These are phyloP conservation scores for Salmo trutta DNA, from an alignment of 2,797 vertebrate genomes.

Conservation along the genomic window DNA sequence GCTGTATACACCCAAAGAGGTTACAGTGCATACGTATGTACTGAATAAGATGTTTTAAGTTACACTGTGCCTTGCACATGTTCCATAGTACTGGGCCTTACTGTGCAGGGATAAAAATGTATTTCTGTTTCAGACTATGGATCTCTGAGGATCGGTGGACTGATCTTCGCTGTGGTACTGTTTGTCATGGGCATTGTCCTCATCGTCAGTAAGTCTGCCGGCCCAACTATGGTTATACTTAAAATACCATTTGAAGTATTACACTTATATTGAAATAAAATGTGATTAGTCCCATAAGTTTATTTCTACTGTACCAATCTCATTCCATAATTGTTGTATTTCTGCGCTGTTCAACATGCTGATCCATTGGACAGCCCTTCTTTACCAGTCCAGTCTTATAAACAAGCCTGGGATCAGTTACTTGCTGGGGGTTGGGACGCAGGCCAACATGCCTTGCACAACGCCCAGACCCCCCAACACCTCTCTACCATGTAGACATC, in stretches of 20 bases:
- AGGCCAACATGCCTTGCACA: slow-evolving; percentile 30
- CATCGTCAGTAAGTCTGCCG: slow-evolving; percentile 81
- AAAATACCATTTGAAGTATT: not conserved
- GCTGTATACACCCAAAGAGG: not conserved
- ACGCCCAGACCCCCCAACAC: slow-evolving; percentile 21
- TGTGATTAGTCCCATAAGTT: not conserved
- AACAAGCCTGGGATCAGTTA: slow-evolving; percentile 27
- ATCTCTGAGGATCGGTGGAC: slow-evolving; percentile 85
- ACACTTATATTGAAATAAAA: not conserved
- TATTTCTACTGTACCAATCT: not conserved
- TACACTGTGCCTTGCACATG: not conserved
- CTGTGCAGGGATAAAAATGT: not conserved
- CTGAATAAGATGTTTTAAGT: not conserved
- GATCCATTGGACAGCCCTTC: not conserved
- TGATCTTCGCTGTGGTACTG: slow-evolving; percentile 83
- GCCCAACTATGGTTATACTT: not conserved
- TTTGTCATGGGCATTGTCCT: slow-evolving; percentile 87
- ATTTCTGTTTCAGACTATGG: slow-evolving; percentile 79
- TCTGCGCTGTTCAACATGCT: not conserved
- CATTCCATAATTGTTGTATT: not conserved
- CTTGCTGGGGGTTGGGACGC: slow-evolving; percentile 7
- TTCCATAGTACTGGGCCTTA: not conserved
- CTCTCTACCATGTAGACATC: slow-evolving; percentile 15
- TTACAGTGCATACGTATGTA: not conserved
- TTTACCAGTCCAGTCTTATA: not conserved